A percentile compares a stretch with the other conserved stretches of the same genome.
phyloP scores from a whole-genome alignment of 2,888 invertebrate species.

The Agrotis exclamationis region DNA sequence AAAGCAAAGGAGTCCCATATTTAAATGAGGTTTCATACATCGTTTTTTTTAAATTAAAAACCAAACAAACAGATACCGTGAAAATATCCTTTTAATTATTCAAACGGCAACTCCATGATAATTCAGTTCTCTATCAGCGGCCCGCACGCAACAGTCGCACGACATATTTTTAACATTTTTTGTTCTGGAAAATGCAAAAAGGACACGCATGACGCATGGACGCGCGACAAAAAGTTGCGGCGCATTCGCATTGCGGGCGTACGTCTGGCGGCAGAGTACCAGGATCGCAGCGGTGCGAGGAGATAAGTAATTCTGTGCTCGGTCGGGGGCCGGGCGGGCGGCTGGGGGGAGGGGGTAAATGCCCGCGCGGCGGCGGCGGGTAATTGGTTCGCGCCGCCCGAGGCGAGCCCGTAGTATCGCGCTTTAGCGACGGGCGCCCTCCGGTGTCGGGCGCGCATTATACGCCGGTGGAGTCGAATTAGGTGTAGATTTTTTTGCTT shows the following conservation, averaged over 20 bases:
- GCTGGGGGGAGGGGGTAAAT: constrained; percentile 84
- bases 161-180: constrained; percentile 53
- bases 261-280: constrained; percentile 87
- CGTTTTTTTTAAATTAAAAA: constrained; percentile 33
- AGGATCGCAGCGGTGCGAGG: constrained; percentile 80
- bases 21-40: constrained; percentile 27
- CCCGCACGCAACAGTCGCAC: constrained; percentile 54
- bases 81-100: constrained; percentile 58
- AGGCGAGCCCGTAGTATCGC: constrained; percentile 91
- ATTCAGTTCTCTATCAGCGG: constrained; percentile 47
- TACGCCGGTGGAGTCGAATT: constrained; percentile 74
- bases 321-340: constrained; percentile 70
- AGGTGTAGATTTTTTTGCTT: constrained; percentile 59
- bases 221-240: constrained; percentile 76
- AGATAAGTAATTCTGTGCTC: constrained; percentile 85
- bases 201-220: constrained; percentile 67
- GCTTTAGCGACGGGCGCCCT: constrained; percentile 91
- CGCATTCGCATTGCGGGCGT: constrained; percentile 87
- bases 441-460: constrained; percentile 87
- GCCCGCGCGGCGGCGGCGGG: constrained; percentile 88
- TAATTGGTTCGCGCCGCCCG: constrained; percentile 91
- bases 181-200: constrained; percentile 58
- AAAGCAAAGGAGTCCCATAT: constrained; percentile 23
- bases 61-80: constrained; percentile 42
- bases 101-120: constrained; percentile 55